A percentile compares a stretch with the other conserved stretches of the same genome.
Evolutionary conservation across 2,888 invertebrate species (phyloP).

Genomic region (Tholera decimalis): DNA sequence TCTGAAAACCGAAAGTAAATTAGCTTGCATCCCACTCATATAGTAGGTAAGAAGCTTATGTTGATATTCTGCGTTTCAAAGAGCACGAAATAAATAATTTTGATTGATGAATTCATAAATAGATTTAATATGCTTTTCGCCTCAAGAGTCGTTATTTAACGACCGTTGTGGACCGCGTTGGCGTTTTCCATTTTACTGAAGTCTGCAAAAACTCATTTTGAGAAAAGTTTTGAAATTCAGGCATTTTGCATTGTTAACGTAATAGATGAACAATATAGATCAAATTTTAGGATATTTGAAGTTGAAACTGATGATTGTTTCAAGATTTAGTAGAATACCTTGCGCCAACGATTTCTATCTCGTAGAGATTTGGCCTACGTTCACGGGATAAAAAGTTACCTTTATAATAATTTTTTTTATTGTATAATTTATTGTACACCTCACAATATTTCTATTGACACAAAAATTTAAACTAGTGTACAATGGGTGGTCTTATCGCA

Average conservation of each 20-base stretch:
- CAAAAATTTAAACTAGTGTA: too few relatives aligned
- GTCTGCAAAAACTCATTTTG: background rate
- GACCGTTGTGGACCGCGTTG: slow-evolving; percentile 1
- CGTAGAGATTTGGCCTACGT: too few relatives aligned
- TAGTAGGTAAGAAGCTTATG: background rate
- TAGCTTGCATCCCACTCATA: background rate
- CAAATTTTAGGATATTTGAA: background rate
- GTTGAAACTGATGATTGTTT: background rate
- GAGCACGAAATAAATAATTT: background rate
- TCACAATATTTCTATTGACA: too few relatives aligned
- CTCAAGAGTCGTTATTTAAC: background rate
- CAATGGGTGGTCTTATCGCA: too few relatives aligned
- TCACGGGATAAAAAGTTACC: too few relatives aligned
- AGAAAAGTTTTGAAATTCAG: background rate
- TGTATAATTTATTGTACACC: too few relatives aligned
- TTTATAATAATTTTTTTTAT: too few relatives aligned
- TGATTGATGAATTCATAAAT: background rate
- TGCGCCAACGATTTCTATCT: too few relatives aligned
- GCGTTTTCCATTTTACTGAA: slow-evolving; percentile 5
- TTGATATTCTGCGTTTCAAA: background rate
- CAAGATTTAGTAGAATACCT: background rate
- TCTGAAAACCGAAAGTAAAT: too few relatives aligned
- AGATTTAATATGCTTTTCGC: background rate
- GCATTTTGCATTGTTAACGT: background rate
- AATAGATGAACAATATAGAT: background rate